Evolutionary conservation across 2,113 vertebrate species (phyloP).

Genomic region (Shinisaurus crocodilurus): DNA sequence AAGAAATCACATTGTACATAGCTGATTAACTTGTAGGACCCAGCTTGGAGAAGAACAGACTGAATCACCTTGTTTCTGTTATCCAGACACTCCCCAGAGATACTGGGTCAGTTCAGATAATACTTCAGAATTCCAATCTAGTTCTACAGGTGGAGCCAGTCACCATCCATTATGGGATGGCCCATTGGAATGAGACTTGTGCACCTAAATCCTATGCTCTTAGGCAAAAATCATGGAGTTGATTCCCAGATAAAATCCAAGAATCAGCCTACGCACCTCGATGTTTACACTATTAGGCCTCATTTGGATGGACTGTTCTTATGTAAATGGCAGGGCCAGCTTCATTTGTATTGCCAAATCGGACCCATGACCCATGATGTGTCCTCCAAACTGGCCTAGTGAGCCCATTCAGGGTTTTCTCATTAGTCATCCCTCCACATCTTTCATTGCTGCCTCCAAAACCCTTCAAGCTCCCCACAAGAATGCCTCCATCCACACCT

Average conservation of each 20-base stretch:
- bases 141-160: not conserved
- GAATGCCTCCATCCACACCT: not conserved
- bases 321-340: not conserved
- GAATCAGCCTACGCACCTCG: not conserved
- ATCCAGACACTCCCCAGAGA: not conserved
- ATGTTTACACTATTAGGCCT: not conserved
- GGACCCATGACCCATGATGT: not conserved
- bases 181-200: not conserved
- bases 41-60: not conserved
- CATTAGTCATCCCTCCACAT: not conserved
- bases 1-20: not conserved
- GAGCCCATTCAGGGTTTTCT: not conserved
- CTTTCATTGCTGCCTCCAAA: not conserved
- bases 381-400: not conserved
- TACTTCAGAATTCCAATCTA: not conserved
- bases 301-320: not conserved
- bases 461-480: not conserved
- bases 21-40: not conserved
- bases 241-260: not conserved
- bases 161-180: not conserved
- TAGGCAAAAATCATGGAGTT: not conserved
- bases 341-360: not conserved
- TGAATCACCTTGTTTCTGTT: not conserved
- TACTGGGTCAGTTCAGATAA: not conserved
- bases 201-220: not conserved